Base-by-base conservation (phyloP, 2,888 invertebrate species). In the Willowsia nigromaculata region DNA sequence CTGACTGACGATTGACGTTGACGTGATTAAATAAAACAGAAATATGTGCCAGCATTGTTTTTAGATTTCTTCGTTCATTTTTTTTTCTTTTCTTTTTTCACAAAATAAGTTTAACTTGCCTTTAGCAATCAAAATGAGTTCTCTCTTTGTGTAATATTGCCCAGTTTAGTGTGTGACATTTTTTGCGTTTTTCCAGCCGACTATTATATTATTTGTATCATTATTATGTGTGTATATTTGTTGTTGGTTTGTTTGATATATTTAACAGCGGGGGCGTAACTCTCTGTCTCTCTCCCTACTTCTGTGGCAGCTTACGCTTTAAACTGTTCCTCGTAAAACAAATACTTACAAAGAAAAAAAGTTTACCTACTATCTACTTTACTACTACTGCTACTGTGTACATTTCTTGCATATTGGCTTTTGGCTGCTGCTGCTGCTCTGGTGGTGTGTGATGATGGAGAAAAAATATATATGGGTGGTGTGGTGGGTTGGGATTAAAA, bases 251-350 rank as follows among this genome's bases (percentile, higher is more conserved):
- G 40, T 89, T 78, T 89, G 78, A 84, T 84, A 53, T 85, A 85
- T 62, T 83, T 85, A 89, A 84, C 88, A 89, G 88, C 88, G 78
- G 88, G 88, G 88, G 88, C 88, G 88, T 89, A 89, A 89, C 84
- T 68, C 62, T 65, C 33, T 37, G 25, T 78, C 53, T 78, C 37
- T 78, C 78, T 68, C 68, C 33, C 68, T 65, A 33, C 53, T 53
- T 76, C 62, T 81, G 62, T 89, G 88, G 88, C 84, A 89, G 84
- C 88, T 89, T 89, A 85, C 68, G 83, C 84, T 88, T 87, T 83
- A 85, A 78, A 84, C 84, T 84, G 68, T 78, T 80, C 78, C 88
- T 89, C 76, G 43, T 87, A 87, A 89, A 22, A 40, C 18, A 25
- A 56, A 56, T 56, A 74, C 56, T 56, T 78, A 56, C 76, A 76